Conservation (phyloP, 2,888 invertebrate genomes). For the Dugesia japonica region DNA sequence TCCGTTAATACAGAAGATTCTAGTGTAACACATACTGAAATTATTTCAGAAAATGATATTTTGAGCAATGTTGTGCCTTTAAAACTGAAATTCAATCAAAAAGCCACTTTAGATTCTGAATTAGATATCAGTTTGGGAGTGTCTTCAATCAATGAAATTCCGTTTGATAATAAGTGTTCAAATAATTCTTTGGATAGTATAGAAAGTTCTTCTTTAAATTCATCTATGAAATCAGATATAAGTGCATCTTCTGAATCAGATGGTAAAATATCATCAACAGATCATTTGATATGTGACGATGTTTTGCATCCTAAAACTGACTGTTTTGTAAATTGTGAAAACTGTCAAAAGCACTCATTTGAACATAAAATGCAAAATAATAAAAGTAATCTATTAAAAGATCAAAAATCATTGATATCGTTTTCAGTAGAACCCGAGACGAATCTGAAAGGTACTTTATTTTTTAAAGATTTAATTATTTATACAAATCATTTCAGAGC, state of each 20-base stretch:
- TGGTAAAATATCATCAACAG: too few species aligned
- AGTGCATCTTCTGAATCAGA: not conserved
- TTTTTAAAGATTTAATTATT: too few species aligned
- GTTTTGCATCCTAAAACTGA: too few species aligned
- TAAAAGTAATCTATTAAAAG: too few species aligned
- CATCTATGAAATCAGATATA: not conserved
- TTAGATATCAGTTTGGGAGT: not conserved
- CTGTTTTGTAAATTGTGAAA: too few species aligned
- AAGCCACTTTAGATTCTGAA: not conserved
- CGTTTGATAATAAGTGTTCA: not conserved
- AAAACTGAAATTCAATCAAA: not conserved
- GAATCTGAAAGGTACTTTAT: too few species aligned
- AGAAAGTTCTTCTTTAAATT: not conserved
- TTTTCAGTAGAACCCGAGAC: too few species aligned
- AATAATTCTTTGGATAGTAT: not conserved
- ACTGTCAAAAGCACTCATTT: too few species aligned
- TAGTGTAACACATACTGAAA: conserved; percentile 27
- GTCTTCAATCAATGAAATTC: not conserved
- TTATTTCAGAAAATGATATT: not conserved
- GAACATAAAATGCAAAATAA: too few species aligned
- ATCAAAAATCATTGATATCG: too few species aligned
- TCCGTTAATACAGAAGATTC: conserved; percentile 29
- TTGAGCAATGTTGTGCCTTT: not conserved
- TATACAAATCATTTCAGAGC: too few species aligned
- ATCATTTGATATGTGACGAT: too few species aligned